A percentile compares a stretch with the other conserved stretches of the same genome.
Evolutionary conservation across 2,888 invertebrate genomes (phyloP).

Genomic region (Adelphocoris suturalis): DNA sequence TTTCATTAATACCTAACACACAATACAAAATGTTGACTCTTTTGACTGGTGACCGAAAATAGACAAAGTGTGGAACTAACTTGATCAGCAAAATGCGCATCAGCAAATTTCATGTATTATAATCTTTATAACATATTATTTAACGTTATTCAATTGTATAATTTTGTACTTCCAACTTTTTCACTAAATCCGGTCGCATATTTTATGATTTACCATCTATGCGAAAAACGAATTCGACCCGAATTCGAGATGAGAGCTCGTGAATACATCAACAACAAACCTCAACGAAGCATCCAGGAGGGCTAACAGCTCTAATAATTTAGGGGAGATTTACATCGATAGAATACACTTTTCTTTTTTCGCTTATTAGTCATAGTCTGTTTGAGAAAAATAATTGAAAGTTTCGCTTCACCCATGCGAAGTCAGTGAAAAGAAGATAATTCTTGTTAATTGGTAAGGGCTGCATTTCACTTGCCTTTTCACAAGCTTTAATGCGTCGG

Average conservation of each 20-base stretch:
- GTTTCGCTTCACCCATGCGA: constrained; percentile 28
- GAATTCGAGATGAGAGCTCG: background rate
- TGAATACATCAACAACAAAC: background rate
- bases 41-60: too few species aligned
- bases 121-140: too few species aligned
- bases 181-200: too few species aligned
- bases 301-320: background rate
- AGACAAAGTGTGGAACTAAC: too few species aligned
- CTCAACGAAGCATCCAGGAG: background rate
- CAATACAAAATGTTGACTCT: too few species aligned
- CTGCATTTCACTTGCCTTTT: constrained; percentile 34
- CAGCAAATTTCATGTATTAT: too few species aligned
- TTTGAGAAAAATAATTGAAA: constrained; percentile 34
- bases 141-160: too few species aligned
- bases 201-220: too few species aligned
- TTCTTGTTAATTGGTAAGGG: background rate
- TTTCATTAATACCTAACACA: too few species aligned
- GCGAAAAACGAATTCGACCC: too few species aligned
- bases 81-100: too few species aligned
- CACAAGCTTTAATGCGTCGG: background rate
- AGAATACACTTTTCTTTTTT: constrained; percentile 58
- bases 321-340: constrained; percentile 40
- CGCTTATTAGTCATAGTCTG: constrained; percentile 65
- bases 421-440: background rate
- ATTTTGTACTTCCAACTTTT: too few species aligned